phyloP scores from a whole-genome alignment of 1,140 invertebrate genomes.

The Drosophila triauraria region DNA sequence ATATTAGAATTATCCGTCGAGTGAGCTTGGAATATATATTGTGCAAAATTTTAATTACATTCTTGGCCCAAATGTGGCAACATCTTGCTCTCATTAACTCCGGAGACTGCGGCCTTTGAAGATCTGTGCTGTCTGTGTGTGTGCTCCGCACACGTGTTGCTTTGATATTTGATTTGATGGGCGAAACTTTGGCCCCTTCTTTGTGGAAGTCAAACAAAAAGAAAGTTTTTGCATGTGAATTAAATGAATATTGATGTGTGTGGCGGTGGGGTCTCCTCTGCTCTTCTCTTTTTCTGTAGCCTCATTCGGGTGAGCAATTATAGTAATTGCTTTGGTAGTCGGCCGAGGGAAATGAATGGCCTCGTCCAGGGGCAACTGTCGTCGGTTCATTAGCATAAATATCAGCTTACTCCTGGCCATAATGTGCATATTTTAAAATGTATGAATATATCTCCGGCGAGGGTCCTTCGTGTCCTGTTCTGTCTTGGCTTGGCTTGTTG shows the following conservation, averaged over 20 bases:
- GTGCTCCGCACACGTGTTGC: constrained; percentile 66
- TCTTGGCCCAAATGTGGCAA: constrained; percentile 9
- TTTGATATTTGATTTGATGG: constrained; percentile 78
- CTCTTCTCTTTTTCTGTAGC: not conserved
- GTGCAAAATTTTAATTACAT: constrained; percentile 37
- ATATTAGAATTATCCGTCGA: not conserved
- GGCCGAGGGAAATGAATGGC: constrained; percentile 58
- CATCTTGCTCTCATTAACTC: constrained; percentile 21
- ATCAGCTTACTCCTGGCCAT: constrained; percentile 77
- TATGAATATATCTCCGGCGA: constrained; percentile 45
- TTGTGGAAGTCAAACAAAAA: constrained; percentile 66
- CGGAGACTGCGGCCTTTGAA: constrained; percentile 10
- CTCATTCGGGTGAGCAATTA: constrained; percentile 60
- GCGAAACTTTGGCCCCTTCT: constrained; percentile 54
- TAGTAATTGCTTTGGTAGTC: constrained; percentile 74
- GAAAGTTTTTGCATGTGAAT: constrained; percentile 55
- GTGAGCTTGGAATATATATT: not conserved
- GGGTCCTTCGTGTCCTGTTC: constrained; percentile 11
- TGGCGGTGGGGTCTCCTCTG: constrained; percentile 9
- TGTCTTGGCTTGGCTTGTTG: constrained; percentile 66
- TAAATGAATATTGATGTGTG: constrained; percentile 64
- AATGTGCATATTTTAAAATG: constrained; percentile 79
- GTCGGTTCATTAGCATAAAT: constrained; percentile 81
- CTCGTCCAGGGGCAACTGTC: constrained; percentile 49
- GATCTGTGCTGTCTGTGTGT: constrained; percentile 18